phyloP scores from a whole-genome alignment of 2,113 vertebrate species.

The Corythornis cristatus region DNA sequence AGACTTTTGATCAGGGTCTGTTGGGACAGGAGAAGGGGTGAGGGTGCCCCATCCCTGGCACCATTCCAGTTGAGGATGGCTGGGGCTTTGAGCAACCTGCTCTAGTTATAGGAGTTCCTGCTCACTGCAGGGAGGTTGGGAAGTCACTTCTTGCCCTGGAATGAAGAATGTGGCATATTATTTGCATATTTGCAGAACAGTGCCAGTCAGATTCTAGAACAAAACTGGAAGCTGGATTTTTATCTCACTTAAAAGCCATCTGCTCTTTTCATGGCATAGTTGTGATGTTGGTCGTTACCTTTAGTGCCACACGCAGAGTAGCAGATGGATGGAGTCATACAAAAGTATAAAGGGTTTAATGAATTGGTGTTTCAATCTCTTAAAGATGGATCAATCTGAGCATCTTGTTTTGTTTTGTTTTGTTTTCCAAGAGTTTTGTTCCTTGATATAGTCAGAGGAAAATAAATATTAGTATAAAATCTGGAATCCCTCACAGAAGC shows the following conservation, averaged over 20 bases:
- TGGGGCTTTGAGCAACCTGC: background rate
- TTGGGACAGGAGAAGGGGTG: background rate
- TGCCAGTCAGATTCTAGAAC: background rate
- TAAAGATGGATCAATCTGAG: background rate
- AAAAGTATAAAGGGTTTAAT: background rate
- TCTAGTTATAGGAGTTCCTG: background rate
- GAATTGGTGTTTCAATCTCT: background rate
- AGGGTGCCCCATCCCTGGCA: background rate
- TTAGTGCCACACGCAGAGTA: background rate
- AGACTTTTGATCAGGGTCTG: background rate
- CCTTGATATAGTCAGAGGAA: background rate
- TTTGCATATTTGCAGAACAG: background rate
- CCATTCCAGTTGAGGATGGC: too few relatives aligned
- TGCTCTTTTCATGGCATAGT: background rate
- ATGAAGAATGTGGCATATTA: background rate
- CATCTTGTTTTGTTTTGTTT: background rate
- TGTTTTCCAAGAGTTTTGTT: background rate
- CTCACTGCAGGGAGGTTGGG: background rate
- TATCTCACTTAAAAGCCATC: background rate
- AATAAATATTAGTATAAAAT: background rate
- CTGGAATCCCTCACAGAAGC: background rate
- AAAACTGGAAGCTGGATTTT: background rate
- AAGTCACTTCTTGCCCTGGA: background rate
- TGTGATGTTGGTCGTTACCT: background rate
- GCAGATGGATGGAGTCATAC: background rate